Evolutionary conservation across 1,140 invertebrate genomes (phyloP), one percentile per base, ranked within the genome.

Genomic region (Aporrectodea caliginosa): DNA sequence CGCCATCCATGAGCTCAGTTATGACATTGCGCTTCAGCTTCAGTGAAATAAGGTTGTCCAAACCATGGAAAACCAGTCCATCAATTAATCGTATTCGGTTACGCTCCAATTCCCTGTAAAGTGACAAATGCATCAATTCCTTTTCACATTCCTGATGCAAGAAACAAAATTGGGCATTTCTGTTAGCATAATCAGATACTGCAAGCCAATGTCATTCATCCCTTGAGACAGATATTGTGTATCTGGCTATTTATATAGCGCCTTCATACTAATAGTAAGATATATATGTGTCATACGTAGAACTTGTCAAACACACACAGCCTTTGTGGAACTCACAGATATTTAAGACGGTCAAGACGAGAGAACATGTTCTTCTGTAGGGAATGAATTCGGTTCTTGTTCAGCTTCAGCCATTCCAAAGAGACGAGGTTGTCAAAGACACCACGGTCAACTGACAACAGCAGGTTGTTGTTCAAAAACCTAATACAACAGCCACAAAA

Each of bases 21-120:
- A 98, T 94, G 82, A 91, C 90, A 87, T 97, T 97, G 81, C 92
- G 91, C 84, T 92, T 92, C 30, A 98, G 88, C 84, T 92, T 93
- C 1, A 98, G 88, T 69, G 91, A 90, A 69, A 91, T 90, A 35
- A 97, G 86, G 81, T 91, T 91, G 69, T 90, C 90, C 72, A 97
- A 89, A 29, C 92, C 92, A 85, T 92, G 91, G 86, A 97, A 95
- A 70, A 92, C 92, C 33, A 96, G 89, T 77, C 92, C 92, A 84
- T 93, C 93, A 73, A 97, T 93, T 80, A 91, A 89, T 82, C 89
- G 89, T 43, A 97, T 84, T 81, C 92, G 91, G 87, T 97, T 97
- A 82, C 92, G 91, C 86, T 93, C 95, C 27, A 97, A 86, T 86
- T 96, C 94, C 83, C 92, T 93, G n/a, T n/a, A n/a, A n/a, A n/a